These are phyloP conservation scores for Penaeus chinensis DNA, from an alignment of 1,140 invertebrate species.

Conservation along the genomic window DNA sequence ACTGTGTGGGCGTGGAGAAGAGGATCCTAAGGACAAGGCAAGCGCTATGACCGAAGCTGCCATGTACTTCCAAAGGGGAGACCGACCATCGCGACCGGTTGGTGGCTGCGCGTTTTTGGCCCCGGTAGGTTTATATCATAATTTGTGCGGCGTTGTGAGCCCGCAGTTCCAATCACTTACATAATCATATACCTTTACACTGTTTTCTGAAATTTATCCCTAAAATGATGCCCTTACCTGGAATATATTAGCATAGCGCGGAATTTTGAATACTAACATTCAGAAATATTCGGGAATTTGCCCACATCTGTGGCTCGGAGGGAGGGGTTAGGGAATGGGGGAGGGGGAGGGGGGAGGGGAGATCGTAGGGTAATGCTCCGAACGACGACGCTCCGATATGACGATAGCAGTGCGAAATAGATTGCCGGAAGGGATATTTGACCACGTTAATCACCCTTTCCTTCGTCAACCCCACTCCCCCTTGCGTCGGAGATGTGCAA, in stretches of 20 bases:
- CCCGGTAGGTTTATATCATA: slow-evolving; percentile 34
- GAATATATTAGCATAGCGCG: slow-evolving; percentile 15
- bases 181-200: slow-evolving; percentile 36
- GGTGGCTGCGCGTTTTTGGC: background rate
- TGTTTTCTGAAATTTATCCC: slow-evolving; percentile 37
- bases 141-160: slow-evolving; percentile 36
- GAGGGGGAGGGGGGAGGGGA: background rate
- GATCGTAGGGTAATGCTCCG: background rate
- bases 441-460: background rate
- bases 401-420: background rate
- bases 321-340: background rate
- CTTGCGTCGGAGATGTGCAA: no score
- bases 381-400: background rate
- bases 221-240: slow-evolving; percentile 15
- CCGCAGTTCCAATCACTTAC: slow-evolving; percentile 39
- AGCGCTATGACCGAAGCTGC: no score
- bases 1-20: background rate
- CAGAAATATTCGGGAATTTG: slow-evolving; percentile 1
- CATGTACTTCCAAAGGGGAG: no score
- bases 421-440: background rate
- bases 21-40: background rate
- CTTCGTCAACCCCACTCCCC: no score
- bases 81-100: no score
- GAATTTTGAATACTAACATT: background rate
- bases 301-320: background rate